These are phyloP conservation scores for Dolichomitus sp. DNA, from an alignment of 2,888 invertebrate species.

Conservation along the genomic window DNA sequence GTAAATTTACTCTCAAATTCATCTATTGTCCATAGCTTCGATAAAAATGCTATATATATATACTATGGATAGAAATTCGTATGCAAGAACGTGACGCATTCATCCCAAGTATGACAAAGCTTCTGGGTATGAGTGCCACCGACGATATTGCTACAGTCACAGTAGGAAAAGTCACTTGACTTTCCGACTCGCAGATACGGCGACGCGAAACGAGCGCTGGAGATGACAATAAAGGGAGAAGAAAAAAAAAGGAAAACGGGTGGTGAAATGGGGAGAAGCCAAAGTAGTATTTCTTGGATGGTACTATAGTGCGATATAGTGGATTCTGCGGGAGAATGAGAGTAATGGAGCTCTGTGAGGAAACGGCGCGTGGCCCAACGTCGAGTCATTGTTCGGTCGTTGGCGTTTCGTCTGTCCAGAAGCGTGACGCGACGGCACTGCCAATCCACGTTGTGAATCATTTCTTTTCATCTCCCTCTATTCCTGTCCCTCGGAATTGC, in stretches of 20 bases:
- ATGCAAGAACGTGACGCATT: slow-evolving; percentile 24
- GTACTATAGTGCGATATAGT: not conserved
- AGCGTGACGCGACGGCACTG: slow-evolving; percentile 42
- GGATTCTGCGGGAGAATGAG: slow-evolving; percentile 54
- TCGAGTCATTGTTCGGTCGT: slow-evolving; percentile 70
- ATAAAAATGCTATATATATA: not conserved
- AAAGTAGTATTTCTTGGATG: slow-evolving; percentile 30
- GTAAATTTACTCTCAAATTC: not conserved
- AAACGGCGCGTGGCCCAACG: slow-evolving; percentile 54
- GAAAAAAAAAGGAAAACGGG: slow-evolving; percentile 42
- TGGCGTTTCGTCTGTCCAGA: slow-evolving; percentile 64
- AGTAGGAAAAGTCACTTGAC: slow-evolving; percentile 45
- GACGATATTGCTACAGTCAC: not conserved
- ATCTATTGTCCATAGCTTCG: not conserved
- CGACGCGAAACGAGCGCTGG: slow-evolving; percentile 52
- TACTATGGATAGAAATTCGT: not conserved
- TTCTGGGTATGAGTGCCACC: not conserved
- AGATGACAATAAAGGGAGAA: slow-evolving; percentile 62
- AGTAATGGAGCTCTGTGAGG: slow-evolving; percentile 49
- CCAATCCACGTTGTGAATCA: slow-evolving; percentile 58
- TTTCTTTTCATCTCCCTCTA: slow-evolving; percentile 40
- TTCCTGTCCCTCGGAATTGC: slow-evolving; percentile 30
- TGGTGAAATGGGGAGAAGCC: slow-evolving; percentile 59
- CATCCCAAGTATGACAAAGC: slow-evolving; percentile 27
- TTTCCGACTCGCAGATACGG: slow-evolving; percentile 53